A percentile compares a stretch with the other conserved stretches of the same genome.
Conservation (phyloP, 2,113 vertebrate genomes). For the Ictalurus furcatus region DNA sequence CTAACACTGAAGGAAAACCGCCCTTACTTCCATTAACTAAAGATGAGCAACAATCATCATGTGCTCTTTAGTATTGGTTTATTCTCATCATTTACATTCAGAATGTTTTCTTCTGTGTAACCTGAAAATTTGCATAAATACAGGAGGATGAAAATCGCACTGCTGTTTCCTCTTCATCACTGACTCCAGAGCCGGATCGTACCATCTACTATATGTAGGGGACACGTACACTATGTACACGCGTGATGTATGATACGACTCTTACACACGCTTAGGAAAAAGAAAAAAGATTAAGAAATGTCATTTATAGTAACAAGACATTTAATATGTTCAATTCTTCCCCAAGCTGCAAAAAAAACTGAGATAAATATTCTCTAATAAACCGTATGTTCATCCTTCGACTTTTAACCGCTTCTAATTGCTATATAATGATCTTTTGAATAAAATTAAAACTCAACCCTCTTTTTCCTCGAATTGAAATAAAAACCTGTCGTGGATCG, state of each 20-base stretch:
- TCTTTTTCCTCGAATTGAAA: not conserved
- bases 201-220: not conserved
- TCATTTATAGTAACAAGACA: no score
- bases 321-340: no score
- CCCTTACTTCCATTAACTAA: not conserved
- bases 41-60: not conserved
- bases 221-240: not conserved
- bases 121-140: not conserved
- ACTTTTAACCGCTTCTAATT: no score
- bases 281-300: not conserved
- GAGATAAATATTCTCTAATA: no score
- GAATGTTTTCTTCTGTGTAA: not conserved
- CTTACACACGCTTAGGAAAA: not conserved
- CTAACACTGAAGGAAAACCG: not conserved
- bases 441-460: not conserved
- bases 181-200: not conserved
- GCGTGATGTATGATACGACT: not conserved
- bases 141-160: not conserved
- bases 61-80: not conserved
- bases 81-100: not conserved
- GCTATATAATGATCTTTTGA: not conserved
- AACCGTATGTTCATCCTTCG: no score
- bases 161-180: not conserved
- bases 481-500: no score
- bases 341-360: no score